These are phyloP conservation scores for Myiotriccus ornatus DNA, from an alignment of 2,797 vertebrate species.

Conservation along the genomic window DNA sequence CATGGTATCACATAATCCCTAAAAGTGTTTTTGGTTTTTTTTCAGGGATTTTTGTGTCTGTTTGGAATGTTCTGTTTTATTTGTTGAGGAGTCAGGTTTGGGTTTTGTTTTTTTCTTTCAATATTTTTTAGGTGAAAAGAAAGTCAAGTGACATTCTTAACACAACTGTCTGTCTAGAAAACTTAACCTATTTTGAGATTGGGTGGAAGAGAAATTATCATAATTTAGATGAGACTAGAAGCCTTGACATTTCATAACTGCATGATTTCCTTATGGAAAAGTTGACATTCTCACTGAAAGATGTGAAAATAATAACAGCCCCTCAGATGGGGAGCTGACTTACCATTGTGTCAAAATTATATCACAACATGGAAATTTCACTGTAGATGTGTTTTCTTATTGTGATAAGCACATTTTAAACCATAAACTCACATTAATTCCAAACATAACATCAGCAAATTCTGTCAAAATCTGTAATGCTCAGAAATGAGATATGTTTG, in stretches of 20 bases:
- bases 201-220: background rate
- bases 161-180: background rate
- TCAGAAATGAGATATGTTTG: background rate
- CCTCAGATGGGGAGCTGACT: background rate
- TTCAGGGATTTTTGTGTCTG: background rate
- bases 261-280: background rate
- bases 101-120: rapidly evolving
- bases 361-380: background rate
- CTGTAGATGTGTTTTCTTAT: background rate
- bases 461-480: background rate
- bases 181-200: background rate
- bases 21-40: background rate
- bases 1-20: background rate
- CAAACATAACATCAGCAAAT: background rate
- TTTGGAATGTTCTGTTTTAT: background rate
- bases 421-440: background rate
- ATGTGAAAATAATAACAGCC: background rate
- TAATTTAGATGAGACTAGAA: background rate
- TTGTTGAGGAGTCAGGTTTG: background rate
- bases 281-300: background rate
- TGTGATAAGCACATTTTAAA: background rate
- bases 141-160: background rate
- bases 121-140: background rate
- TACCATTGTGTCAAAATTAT: background rate
- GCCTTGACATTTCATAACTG: background rate